Base-by-base conservation (phyloP, 1,140 invertebrate genomes). In the Oryctes rhinoceros region DNA sequence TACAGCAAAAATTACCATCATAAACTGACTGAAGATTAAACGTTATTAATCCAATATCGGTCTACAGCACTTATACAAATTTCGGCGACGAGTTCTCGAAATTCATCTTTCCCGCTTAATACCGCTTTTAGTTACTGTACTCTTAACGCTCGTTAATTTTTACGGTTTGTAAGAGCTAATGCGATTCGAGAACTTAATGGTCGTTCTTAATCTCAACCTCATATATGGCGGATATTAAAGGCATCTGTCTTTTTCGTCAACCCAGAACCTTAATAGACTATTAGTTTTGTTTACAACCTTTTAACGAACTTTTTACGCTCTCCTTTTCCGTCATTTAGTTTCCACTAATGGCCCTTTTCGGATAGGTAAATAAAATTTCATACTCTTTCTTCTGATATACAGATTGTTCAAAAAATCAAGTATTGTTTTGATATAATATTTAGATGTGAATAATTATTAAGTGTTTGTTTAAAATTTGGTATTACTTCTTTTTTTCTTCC, bases 241-340 rank as follows among this genome's bases (percentile, higher is more conserved):
- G 35, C 35, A 30, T 71, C 65, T 71, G 20, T 71, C 65, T 35
- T 37, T 71, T 20, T 71, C 35, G 65, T 71, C 24, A 71, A 71
- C 20, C 35, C 24, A 9, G 11, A 71, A 35, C 65, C 65, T 71
- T 59, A 59, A 59, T 59, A 59, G 53, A 59, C 53, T 59, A 71
- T 71, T 71, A 71, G 65, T 71, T 71, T 71, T 71, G 65, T 71
- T 71, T 71, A 71, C 65, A 71, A 24, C 65, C 24, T 71, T 71
- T 71, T 71, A 71, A 71, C 65, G 65, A 71, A 71, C 18, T 35
- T 71, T 71, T 71, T 30, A 37, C 24, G 20, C 24, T 62, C 53
- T 62, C 53, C 7, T 62, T 30, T 71, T 71, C 37, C 65, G 35
- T 71, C 35, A 30, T 71, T 71, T 71, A 13, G 35, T 71, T 71